Evolutionary conservation across 2,113 vertebrate genomes (phyloP).

Genomic region (Cebus imitator): DNA sequence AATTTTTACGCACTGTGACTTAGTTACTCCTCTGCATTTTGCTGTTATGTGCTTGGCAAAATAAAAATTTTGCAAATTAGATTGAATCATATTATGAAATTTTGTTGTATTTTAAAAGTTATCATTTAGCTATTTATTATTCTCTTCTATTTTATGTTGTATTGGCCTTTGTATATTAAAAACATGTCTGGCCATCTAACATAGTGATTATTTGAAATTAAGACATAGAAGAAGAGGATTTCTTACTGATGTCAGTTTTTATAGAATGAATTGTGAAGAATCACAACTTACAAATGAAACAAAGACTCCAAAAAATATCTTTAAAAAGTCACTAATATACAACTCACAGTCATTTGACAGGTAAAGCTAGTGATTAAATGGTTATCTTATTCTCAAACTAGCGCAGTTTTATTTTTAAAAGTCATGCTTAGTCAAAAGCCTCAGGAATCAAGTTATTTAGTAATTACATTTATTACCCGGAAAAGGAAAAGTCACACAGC

Average conservation of each 20-base stretch:
- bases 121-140: not conserved
- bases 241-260: not conserved
- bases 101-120: not conserved
- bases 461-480: not conserved
- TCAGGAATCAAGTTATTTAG: constrained; percentile 21
- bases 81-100: not conserved
- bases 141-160: not conserved
- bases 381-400: not conserved
- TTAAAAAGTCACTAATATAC: not conserved
- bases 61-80: not conserved
- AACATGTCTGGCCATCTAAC: not conserved
- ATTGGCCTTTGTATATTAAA: not conserved
- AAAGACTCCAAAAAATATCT: not conserved
- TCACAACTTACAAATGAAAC: not conserved
- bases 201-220: not conserved
- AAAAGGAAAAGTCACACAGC: not conserved
- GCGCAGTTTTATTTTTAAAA: constrained; percentile 23
- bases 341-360: not conserved
- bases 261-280: not conserved
- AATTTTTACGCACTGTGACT: not conserved
- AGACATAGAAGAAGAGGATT: not conserved
- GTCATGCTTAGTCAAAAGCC: not conserved
- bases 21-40: not conserved
- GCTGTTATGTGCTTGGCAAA: not conserved
- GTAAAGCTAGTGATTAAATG: not conserved